Base-by-base conservation (phyloP, 2,113 vertebrate genomes). In the Hystrix brachyura region DNA sequence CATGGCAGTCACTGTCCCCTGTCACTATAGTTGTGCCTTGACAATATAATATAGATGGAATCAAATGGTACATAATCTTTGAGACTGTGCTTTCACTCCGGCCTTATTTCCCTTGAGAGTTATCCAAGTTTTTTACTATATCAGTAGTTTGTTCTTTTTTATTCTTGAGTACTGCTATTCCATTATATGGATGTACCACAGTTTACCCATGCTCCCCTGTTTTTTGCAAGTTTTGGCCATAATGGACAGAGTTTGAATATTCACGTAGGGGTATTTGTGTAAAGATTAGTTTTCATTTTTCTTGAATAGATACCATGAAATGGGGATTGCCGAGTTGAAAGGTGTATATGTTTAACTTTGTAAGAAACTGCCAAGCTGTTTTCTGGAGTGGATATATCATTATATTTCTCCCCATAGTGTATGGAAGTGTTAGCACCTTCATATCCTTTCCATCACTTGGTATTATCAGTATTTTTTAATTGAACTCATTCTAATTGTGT, bases 91-190 rank as follows among this genome's bases (percentile, higher is more conserved):
- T 59, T 10, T 86, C 51, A 94, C 27, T 86, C 53, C 25, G 11
- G 38, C 38, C 5, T 51, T 11, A 38, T 76, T n/a, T n/a, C 59
- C 7, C 59, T 69, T 82, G 60, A 43, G 48, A 80, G 17, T 84
- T 18, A 62, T 38, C 29, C 34, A 62, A 34, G 38, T 43, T 53
- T 55, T 53, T 84, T 11, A 90, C 8, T 18, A 0, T 51, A 57
- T 17, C 34, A 59, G 55, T 9, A 48, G 29, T 87, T 48, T 94
- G 12, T 65, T 51, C 38, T 62, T 87, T 79, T 93, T 83, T 74
- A 27, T 32, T 74, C 17, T 55, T 67, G 65, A 90, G 43, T 81
- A 83, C 13, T 81, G 79, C 13, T 62, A 55, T 59, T 53, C 19
- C n/a, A 34, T 5, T 18, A 1, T 67, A 11, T 53, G 34, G 18